Evolutionary conservation across 2,797 vertebrate species (phyloP).

Genomic region (Ceyx erithaca): DNA sequence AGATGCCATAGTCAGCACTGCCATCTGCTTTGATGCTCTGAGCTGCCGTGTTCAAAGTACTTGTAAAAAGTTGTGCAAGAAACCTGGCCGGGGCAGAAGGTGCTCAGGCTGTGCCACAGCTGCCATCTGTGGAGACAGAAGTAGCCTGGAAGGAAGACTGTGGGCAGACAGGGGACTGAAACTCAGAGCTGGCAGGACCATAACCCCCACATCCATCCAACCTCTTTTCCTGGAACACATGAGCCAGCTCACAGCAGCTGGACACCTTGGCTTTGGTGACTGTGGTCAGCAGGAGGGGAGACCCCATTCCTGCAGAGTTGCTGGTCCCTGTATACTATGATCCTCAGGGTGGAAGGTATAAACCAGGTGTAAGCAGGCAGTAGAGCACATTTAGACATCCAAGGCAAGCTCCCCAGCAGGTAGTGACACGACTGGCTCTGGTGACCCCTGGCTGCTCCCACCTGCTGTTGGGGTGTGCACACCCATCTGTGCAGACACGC

Average conservation of each 20-base stretch:
- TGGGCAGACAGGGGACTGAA: neutral
- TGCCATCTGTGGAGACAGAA: rapidly evolving
- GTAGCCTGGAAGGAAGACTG: neutral
- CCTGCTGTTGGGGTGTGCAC: rapidly evolving
- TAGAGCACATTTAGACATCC: neutral
- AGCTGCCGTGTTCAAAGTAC: slow-evolving; percentile 46
- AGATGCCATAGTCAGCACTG: slow-evolving; percentile 74
- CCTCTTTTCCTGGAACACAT: slow-evolving; percentile 49
- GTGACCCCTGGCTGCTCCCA: rapidly evolving
- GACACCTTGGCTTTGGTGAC: slow-evolving; percentile 55
- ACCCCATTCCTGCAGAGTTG: neutral
- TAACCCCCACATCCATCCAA: slow-evolving; percentile 65
- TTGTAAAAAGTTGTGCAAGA: slow-evolving; percentile 77
- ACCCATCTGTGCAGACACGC: neutral
- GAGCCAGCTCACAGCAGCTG: slow-evolving; percentile 71
- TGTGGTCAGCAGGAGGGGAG: neutral
- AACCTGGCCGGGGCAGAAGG: slow-evolving; percentile 50
- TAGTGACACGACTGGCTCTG: neutral
- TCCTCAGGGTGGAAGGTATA: neutral
- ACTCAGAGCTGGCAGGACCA: slow-evolving; percentile 79
- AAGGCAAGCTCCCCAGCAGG: neutral
- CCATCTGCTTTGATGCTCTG: slow-evolving; percentile 50
- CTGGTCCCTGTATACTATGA: rapidly evolving
- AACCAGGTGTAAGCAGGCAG: too few species aligned
- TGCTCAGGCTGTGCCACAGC: neutral